Percentiles rank a stretch among this genome's conserved stretches.
These are phyloP conservation scores for Liodrosophila aerea DNA, from an alignment of 2,888 invertebrate genomes.

Conservation along the genomic window DNA sequence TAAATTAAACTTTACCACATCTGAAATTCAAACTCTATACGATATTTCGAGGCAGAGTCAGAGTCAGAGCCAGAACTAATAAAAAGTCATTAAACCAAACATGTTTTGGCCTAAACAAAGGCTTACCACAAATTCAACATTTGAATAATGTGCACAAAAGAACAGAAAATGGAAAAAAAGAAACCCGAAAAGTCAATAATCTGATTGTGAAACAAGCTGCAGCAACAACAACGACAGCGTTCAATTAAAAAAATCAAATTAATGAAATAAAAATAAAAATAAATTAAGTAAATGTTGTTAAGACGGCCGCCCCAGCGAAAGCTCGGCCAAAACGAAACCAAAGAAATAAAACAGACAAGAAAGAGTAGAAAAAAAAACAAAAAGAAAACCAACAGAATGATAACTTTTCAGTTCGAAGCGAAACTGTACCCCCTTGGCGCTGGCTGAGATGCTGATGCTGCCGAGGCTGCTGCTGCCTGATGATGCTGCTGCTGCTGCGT, in stretches of 20 bases:
- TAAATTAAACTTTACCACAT: constrained; percentile 13
- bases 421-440: constrained; percentile 78
- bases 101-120: constrained; percentile 71
- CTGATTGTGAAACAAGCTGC: constrained; percentile 59
- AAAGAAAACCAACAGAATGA: constrained; percentile 55
- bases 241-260: constrained; percentile 69
- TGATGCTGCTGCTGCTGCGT: constrained; percentile 55
- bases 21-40: constrained; percentile 4
- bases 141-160: constrained; percentile 64
- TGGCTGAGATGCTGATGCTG: constrained; percentile 44
- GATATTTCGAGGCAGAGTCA: not conserved
- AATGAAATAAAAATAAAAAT: constrained; percentile 69
- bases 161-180: constrained; percentile 29
- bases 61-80: constrained; percentile 53
- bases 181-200: constrained; percentile 67
- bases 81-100: constrained; percentile 71
- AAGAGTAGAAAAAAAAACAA: constrained; percentile 34
- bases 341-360: constrained; percentile 17
- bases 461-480: constrained; percentile 17
- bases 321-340: constrained; percentile 51
- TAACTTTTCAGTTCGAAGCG: constrained; percentile 78
- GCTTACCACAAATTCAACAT: constrained; percentile 55
- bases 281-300: constrained; percentile 62
- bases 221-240: constrained; percentile 33
- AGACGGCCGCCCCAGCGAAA: constrained; percentile 36